These are phyloP conservation scores for Lydus trimaculatus DNA, from an alignment of 2,888 invertebrate species.

Conservation along the genomic window DNA sequence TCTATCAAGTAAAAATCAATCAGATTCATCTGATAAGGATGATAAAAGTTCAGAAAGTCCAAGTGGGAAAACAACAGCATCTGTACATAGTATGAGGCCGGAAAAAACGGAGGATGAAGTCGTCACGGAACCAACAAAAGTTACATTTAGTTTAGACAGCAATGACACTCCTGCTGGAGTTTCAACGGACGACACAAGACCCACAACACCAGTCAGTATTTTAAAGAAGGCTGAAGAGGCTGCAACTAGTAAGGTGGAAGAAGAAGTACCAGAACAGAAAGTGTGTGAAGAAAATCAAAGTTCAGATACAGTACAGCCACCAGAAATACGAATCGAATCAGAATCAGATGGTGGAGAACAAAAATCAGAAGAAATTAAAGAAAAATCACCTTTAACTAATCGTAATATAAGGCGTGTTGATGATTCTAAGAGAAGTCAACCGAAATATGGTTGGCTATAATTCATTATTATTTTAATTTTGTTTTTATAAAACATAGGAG, in stretches of 20 bases:
- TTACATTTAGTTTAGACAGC: slow-evolving; percentile 20
- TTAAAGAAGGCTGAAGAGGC: slow-evolving; percentile 11
- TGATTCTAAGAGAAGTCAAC: slow-evolving; percentile 66
- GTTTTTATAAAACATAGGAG: background rate
- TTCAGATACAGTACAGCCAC: background rate
- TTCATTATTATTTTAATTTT: background rate
- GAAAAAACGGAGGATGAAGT: background rate
- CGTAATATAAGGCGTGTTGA: slow-evolving; percentile 61
- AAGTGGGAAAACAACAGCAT: slow-evolving; percentile 15
- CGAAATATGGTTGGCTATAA: slow-evolving; percentile 70
- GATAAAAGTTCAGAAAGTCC: no score
- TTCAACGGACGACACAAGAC: slow-evolving; percentile 5
- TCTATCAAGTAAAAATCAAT: slow-evolving; percentile 6
- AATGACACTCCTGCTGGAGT: background rate
- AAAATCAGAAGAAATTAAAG: slow-evolving; percentile 8
- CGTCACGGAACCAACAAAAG: slow-evolving; percentile 17
- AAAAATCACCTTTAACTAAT: slow-evolving; percentile 42
- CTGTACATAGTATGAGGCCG: slow-evolving; percentile 3
- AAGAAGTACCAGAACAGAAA: no score
- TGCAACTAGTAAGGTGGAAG: slow-evolving; percentile 12
- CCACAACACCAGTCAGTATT: background rate
- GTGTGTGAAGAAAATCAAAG: background rate
- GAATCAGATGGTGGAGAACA: background rate
- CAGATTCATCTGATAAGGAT: background rate
- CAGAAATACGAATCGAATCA: background rate